Evolutionary conservation across 2,113 vertebrate genomes (phyloP).

Genomic region (Ptilorrhoa leucosticta): DNA sequence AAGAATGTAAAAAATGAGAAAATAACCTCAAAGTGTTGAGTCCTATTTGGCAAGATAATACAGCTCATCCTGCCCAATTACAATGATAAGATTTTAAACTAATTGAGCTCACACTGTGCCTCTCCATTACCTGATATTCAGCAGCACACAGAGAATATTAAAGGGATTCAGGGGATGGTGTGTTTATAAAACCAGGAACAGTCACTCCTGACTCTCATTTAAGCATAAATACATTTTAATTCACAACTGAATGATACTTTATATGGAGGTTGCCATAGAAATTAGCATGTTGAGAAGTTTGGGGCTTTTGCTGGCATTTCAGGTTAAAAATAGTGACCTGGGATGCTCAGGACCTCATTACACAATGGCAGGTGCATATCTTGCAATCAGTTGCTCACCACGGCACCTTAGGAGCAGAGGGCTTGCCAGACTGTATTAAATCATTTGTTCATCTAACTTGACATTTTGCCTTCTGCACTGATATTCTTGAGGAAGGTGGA

Average conservation of each 20-base stretch:
- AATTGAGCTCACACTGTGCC: conserved; percentile 53
- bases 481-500: conserved; percentile 19
- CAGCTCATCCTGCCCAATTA: conserved; percentile 51
- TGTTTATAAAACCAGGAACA: conserved; percentile 2
- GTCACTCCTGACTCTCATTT: background rate
- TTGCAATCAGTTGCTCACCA: background rate
- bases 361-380: background rate
- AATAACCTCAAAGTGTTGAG: conserved; percentile 46
- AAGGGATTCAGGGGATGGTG: background rate
- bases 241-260: background rate
- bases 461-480: conserved; percentile 7
- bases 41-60: conserved; percentile 38
- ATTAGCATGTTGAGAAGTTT: background rate
- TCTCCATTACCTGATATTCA: conserved; percentile 42
- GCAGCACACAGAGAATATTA: conserved; percentile 19
- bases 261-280: background rate
- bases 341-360: background rate
- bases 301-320: background rate
- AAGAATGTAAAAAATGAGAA: conserved; percentile 35
- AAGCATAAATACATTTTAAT: conserved; percentile 6
- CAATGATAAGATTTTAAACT: conserved; percentile 43
- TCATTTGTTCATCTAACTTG: conserved; percentile 14
- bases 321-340: conserved; percentile 11
- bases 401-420: background rate
- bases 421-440: background rate